These are phyloP conservation scores for Periphyllus acericola DNA, from an alignment of 2,888 invertebrate genomes.

Conservation along the genomic window DNA sequence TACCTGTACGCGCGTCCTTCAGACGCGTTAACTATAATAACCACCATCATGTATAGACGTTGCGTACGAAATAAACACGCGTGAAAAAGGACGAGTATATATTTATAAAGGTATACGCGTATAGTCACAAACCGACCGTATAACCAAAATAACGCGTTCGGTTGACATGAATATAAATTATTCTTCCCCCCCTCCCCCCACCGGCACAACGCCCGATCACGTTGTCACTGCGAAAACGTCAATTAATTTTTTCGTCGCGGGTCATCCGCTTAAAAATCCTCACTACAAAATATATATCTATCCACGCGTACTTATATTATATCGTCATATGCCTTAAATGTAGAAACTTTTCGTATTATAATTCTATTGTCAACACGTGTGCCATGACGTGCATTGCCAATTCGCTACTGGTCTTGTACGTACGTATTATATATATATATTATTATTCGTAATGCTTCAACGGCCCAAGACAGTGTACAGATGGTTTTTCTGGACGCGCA, in stretches of 20 bases:
- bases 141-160: not conserved
- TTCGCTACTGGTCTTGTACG: conserved; percentile 30
- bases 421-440: not conserved
- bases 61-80: no score
- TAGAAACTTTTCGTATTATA: conserved; percentile 53
- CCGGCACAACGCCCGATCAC: not conserved
- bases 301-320: not conserved
- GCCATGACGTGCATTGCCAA: conserved; percentile 41
- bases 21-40: conserved; percentile 15
- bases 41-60: not conserved
- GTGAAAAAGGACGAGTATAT: no score
- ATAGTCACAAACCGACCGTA: not conserved
- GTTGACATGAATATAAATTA: conserved; percentile 48
- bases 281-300: not conserved
- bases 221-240: not conserved
- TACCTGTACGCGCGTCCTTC: not conserved
- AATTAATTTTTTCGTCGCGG: conserved; percentile 41
- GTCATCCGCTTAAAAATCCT: not conserved
- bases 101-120: no score
- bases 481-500: not conserved
- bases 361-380: conserved; percentile 10
- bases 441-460: no score
- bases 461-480: not conserved
- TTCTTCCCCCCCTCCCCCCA: no score
- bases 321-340: conserved; percentile 4